These are phyloP conservation scores for Tetheella fluctuosa DNA, from an alignment of 2,888 invertebrate genomes.

Conservation along the genomic window DNA sequence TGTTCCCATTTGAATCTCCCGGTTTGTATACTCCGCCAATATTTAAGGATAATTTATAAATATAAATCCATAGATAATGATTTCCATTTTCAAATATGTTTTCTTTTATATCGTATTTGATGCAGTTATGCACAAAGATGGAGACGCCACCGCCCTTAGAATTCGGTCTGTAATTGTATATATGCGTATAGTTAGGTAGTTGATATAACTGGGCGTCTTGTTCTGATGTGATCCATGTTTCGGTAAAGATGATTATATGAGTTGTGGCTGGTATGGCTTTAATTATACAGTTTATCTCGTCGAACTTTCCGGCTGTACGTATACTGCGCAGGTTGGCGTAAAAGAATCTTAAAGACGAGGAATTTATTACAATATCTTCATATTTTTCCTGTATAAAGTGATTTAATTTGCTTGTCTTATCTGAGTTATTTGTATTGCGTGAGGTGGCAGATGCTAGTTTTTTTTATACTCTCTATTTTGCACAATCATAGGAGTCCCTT, in stretches of 20 bases:
- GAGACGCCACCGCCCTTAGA: slow-evolving; percentile 37
- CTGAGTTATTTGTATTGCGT: neutral
- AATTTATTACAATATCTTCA: neutral
- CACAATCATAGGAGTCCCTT: neutral
- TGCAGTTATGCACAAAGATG: slow-evolving; percentile 30
- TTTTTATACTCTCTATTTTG: neutral
- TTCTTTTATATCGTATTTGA: slow-evolving; percentile 30
- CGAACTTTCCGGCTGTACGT: slow-evolving; percentile 19
- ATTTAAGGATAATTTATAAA: slow-evolving; percentile 23
- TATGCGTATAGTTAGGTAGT: slow-evolving; percentile 16
- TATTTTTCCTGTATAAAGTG: neutral
- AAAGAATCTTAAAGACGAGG: neutral
- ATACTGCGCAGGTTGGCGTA: slow-evolving; percentile 20
- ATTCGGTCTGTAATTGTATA: slow-evolving; percentile 30
- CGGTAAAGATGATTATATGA: slow-evolving; percentile 16
- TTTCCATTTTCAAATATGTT: slow-evolving; percentile 26
- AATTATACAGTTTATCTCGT: slow-evolving; percentile 22
- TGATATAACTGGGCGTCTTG: slow-evolving; percentile 9
- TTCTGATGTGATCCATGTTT: slow-evolving; percentile 20
- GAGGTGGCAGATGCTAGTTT: neutral
- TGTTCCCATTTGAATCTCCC: neutral
- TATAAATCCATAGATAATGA: slow-evolving; percentile 34
- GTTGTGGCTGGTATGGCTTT: slow-evolving; percentile 10
- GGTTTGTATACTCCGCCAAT: slow-evolving; percentile 17
- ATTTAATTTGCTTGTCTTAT: neutral